These are phyloP conservation scores for Sebastes iracundus DNA, from an alignment of 2,797 vertebrate genomes.

Conservation along the genomic window DNA sequence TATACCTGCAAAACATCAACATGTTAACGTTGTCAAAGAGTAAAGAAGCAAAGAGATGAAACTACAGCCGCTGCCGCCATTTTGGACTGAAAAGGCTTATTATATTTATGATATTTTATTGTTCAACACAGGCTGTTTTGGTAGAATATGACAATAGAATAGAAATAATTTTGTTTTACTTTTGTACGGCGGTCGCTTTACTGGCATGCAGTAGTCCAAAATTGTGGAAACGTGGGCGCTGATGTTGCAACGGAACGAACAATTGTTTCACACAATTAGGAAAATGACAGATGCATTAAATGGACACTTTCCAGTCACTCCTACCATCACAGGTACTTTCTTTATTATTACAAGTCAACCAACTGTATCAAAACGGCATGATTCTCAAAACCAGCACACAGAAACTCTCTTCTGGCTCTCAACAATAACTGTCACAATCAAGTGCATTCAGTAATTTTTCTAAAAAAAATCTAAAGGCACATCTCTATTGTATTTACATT, in stretches of 20 bases:
- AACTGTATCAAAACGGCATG: slow-evolving; percentile 76
- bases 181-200: too few relatives aligned
- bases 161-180: too few relatives aligned
- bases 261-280: neutral
- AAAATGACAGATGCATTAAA: neutral
- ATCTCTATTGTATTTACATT: slow-evolving; percentile 79
- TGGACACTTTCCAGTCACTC: slow-evolving; percentile 6
- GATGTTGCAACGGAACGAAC: too few relatives aligned
- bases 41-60: too few relatives aligned
- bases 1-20: neutral
- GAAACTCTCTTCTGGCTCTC: slow-evolving; percentile 18
- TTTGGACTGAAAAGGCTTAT: too few relatives aligned
- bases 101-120: too few relatives aligned
- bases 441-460: slow-evolving; percentile 34
- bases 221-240: too few relatives aligned
- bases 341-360: slow-evolving; percentile 82
- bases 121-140: too few relatives aligned
- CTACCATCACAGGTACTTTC: slow-evolving; percentile 64
- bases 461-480: slow-evolving; percentile 73
- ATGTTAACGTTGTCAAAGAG: neutral
- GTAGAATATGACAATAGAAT: too few relatives aligned
- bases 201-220: too few relatives aligned
- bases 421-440: slow-evolving; percentile 45
- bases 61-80: too few relatives aligned
- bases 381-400: slow-evolving; percentile 52